Evolutionary conservation across 2,113 vertebrate species (phyloP), one percentile per base, ranked within the genome.

Genomic region (Actinemys pallida): DNA sequence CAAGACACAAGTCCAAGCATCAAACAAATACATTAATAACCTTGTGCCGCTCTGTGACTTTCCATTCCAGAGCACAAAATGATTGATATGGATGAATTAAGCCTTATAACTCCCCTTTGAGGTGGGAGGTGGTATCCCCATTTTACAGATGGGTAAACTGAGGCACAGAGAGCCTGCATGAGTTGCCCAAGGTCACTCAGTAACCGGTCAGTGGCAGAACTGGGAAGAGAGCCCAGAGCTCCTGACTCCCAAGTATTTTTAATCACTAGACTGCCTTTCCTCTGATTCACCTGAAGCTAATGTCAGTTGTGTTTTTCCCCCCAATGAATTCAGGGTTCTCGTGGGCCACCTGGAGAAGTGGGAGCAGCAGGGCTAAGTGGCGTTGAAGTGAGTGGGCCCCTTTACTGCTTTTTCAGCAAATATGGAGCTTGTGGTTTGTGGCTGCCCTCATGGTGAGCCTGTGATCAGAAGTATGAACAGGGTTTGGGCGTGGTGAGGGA

Each of bases 311-410:
- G 0, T 59, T 25, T 62, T 89, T 53, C 89, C 69, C 90, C 83
- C 72, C 45, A 2, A 88, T n/a, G 24, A 84, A 91, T 96, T 7
- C 96, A 99, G 99, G 99, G 99, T 8, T 94, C 97, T 25, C 97
- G 98, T 0, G 99, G 99, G 53, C 93, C 98, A 12, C 95, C 95
- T 0, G 99, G 99, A 0, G 94, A 98, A 93, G 97, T 94, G 75
- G 99, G 99, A 87, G 98, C 96, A 39, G 35, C 92, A 0, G 99
- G 98, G 79, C 94, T 98, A 39, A 96, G 97, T 0, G 99, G 99
- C 31, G 45, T 97, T 0, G 97, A 99, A 98, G 99, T 99, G 92
- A 95, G 97, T 4, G 3, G 50, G 47, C n/a, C 94, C 24, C 52
- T 62, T 57, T 56, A 24, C 88, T 83, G 27, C 45, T 3, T 81